These are phyloP conservation scores for Pseudachorutes palmiensis DNA, from an alignment of 1,140 invertebrate species.

Conservation along the genomic window DNA sequence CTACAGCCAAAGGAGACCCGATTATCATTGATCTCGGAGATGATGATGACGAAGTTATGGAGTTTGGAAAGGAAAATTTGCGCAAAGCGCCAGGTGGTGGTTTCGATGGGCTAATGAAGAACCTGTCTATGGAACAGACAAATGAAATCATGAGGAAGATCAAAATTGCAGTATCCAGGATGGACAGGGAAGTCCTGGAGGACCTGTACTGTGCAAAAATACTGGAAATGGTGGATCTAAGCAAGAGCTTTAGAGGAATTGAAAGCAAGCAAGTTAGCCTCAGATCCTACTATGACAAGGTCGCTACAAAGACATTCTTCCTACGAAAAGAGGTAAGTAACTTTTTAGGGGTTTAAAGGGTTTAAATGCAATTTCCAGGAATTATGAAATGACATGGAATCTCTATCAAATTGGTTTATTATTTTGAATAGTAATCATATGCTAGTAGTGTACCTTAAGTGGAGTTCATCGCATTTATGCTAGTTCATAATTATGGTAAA, in stretches of 20 bases:
- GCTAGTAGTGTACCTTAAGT: too few relatives aligned
- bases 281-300: slow-evolving; percentile 19
- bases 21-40: background rate
- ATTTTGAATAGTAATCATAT: too few relatives aligned
- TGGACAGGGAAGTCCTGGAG: slow-evolving; percentile 23
- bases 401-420: too few relatives aligned
- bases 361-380: too few relatives aligned
- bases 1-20: background rate
- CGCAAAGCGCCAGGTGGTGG: background rate
- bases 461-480: too few relatives aligned
- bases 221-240: slow-evolving; percentile 20
- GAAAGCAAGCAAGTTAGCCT: slow-evolving; percentile 19
- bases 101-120: background rate
- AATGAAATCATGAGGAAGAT: background rate
- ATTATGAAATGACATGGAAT: too few relatives aligned
- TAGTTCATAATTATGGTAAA: too few relatives aligned
- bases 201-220: slow-evolving; percentile 25
- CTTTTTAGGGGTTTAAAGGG: too few relatives aligned
- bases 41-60: slow-evolving; percentile 2
- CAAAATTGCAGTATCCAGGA: background rate
- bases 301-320: slow-evolving; percentile 11
- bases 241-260: slow-evolving; percentile 16
- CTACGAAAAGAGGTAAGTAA: slow-evolving; percentile 32
- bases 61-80: slow-evolving; percentile 11
- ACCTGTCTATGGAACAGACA: background rate